Base-by-base conservation (phyloP, 2,888 invertebrate genomes). In the Parascotia fuliginaria region DNA sequence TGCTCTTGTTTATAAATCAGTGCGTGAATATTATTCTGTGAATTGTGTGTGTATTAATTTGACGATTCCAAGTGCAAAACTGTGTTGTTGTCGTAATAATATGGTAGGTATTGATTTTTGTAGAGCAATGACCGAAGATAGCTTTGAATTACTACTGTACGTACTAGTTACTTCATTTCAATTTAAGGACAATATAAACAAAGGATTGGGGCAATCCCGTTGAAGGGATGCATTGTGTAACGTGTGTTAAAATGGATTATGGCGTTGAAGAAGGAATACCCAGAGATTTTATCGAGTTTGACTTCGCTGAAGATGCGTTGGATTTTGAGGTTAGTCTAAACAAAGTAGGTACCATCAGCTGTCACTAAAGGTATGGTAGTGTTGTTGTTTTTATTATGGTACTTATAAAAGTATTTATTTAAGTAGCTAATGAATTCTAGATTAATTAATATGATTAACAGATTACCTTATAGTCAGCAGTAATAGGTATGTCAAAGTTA, bases 261-360 rank as follows among this genome's bases (percentile, higher is more conserved):
- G 78, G 75, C 31, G 77, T 89, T n/a, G 83, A 89, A 74, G 91
- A 91, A 40, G 91, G 91, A 15, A 77, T 89, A 39, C 85, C 87
- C 9, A 80, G 77, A 31, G 90, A 91, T 48, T 85, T 83, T 37
- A 79, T 86, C 29, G 91, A 90, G 59, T 91, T 78, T 55, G 91
- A 92, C 63, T 90, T 90, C 42, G 88, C 89, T 28, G 89, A 91
- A 73, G 91, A 92, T 79, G 91, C 91, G 7, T 61, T 89, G 69
- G 89, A 90, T 65, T 91, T 88, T 78, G 91, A 90, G 90, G 91
- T 92, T 80, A 85, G 89, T 80, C n/a, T 51, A 40, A 19, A 24
- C 24, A 24, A 24, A 33, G n/a, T n/a, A n/a, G n/a, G n/a, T n/a
- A n/a, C n/a, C 33, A 11, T 42, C 49, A 49, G 43, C 33, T 43